Evolutionary conservation across 1,140 invertebrate genomes (phyloP).

Genomic region (Dryas iulia): DNA sequence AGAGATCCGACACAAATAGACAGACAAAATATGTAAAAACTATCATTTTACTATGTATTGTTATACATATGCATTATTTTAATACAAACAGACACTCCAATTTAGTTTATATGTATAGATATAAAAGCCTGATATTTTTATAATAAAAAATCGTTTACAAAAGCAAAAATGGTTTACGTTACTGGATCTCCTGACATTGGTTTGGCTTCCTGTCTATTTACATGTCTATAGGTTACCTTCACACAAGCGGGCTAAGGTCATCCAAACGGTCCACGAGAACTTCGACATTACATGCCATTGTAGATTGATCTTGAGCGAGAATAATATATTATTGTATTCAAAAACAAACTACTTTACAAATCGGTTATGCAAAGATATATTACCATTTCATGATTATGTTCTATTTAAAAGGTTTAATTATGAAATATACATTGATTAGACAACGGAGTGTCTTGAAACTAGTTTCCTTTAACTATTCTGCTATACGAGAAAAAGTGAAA

Average conservation of each 20-base stretch:
- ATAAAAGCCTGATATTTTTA: neutral
- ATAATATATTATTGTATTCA: slow-evolving; percentile 8
- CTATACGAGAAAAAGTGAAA: too few relatives aligned
- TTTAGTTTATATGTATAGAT: too few relatives aligned
- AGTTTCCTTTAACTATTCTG: too few relatives aligned
- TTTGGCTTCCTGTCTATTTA: slow-evolving; percentile 71
- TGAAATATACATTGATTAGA: too few relatives aligned
- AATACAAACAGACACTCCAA: too few relatives aligned
- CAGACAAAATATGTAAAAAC: too few relatives aligned
- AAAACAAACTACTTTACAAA: neutral
- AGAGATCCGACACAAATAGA: too few relatives aligned
- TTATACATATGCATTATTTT: too few relatives aligned
- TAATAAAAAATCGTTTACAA: neutral
- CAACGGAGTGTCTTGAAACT: too few relatives aligned
- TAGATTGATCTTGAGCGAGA: slow-evolving; percentile 28
- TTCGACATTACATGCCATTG: slow-evolving; percentile 42
- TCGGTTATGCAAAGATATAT: neutral
- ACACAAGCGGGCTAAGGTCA: slow-evolving; percentile 72
- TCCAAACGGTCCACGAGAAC: slow-evolving; percentile 42
- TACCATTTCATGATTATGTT: neutral
- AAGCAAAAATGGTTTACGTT: neutral
- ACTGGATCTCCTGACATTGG: slow-evolving; percentile 61
- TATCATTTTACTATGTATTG: too few relatives aligned
- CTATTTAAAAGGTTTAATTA: too few relatives aligned
- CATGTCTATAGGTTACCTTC: slow-evolving; percentile 71